phyloP scores from a whole-genome alignment of 1,140 invertebrate genomes.

The Ruditapes philippinarum region DNA sequence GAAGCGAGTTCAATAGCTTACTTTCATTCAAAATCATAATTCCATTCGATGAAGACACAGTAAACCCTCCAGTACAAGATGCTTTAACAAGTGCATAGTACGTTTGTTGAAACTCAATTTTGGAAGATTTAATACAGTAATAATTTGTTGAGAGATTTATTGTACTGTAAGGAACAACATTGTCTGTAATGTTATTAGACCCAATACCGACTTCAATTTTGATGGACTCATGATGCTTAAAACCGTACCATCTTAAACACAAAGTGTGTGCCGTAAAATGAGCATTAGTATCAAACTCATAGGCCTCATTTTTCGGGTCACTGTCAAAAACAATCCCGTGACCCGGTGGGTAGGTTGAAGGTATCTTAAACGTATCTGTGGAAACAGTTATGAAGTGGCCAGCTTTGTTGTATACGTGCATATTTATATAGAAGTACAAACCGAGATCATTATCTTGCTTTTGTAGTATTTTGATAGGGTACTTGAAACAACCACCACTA shows the following conservation, averaged over 20 bases:
- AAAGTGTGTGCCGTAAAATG: constrained; percentile 15
- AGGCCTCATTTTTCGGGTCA: background rate
- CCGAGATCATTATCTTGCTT: constrained; percentile 6
- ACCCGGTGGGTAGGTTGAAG: constrained; percentile 31
- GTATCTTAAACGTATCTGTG: background rate
- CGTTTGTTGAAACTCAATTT: background rate
- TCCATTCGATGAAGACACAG: constrained; percentile 1
- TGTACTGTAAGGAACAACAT: background rate
- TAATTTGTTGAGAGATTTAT: background rate
- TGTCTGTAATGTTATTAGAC: background rate
- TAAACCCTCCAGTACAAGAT: background rate
- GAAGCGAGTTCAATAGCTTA: background rate
- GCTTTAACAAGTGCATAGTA: background rate
- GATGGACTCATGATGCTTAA: constrained; percentile 10
- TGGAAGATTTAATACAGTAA: background rate
- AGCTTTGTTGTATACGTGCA: constrained; percentile 29
- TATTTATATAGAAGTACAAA: background rate
- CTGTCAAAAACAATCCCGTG: background rate
- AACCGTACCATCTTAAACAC: constrained; percentile 8
- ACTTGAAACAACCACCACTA: constrained; percentile 22
- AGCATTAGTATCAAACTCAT: background rate
- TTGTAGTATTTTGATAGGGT: constrained; percentile 4
- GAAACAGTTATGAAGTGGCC: background rate
- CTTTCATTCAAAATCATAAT: background rate
- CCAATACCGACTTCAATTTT: constrained; percentile 34